A percentile compares a stretch with the other conserved stretches of the same genome.
Evolutionary conservation across 2,113 vertebrate genomes (phyloP).

Genomic region (Thymallus thymallus): DNA sequence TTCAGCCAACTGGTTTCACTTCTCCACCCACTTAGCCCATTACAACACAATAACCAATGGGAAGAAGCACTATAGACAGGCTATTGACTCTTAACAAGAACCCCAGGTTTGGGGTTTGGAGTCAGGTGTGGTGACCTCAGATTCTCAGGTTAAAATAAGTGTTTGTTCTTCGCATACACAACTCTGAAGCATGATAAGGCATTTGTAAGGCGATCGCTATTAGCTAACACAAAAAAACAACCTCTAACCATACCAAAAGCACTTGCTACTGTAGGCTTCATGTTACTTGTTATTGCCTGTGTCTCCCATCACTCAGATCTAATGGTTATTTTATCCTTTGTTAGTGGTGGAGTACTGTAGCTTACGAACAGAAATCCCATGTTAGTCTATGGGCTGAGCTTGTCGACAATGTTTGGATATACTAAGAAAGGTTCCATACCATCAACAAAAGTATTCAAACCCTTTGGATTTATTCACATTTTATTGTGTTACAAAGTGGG

Average conservation of each 20-base stretch:
- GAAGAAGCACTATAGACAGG: slow-evolving; percentile 25
- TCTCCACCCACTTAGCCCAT: slow-evolving; percentile 44
- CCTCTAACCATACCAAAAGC: background rate
- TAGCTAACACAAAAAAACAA: background rate
- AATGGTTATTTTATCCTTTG: background rate
- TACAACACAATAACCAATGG: background rate
- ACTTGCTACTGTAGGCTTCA: background rate
- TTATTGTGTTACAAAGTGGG: too few relatives aligned
- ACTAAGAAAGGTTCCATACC: too few relatives aligned
- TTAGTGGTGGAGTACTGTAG: background rate
- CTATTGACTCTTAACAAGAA: slow-evolving; percentile 50
- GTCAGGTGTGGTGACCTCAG: slow-evolving; percentile 37
- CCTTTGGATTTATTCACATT: too few relatives aligned
- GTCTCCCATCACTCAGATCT: too few relatives aligned
- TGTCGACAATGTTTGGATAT: background rate
- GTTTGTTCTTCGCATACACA: slow-evolving; percentile 19
- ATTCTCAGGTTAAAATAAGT: slow-evolving; percentile 45
- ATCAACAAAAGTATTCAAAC: background rate
- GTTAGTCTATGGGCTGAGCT: background rate
- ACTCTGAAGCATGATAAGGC: background rate
- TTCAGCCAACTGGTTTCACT: slow-evolving; percentile 31
- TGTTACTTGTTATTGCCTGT: background rate
- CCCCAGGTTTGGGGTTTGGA: slow-evolving; percentile 10
- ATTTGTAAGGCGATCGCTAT: background rate
- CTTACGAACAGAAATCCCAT: background rate